Base-by-base conservation (phyloP, 2,113 vertebrate species). In the Seriola dumerili region DNA sequence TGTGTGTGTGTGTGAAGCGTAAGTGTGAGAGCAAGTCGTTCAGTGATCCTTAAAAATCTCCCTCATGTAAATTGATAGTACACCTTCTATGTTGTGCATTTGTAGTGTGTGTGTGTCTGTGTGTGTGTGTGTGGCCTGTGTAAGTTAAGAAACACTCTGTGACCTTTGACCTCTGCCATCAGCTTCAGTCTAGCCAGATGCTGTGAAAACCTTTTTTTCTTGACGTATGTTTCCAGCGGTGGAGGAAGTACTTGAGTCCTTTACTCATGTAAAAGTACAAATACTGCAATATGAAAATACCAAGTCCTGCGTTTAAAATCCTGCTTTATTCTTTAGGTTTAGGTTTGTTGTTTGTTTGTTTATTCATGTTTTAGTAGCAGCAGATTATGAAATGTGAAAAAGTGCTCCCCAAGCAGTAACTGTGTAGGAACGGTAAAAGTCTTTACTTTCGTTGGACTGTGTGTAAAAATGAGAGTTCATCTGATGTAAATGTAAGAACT, bases 41-140 rank as follows among this genome's bases (percentile, higher is more conserved):
- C 86, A 90, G 71, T 86, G 86, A 88, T 86, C 89, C 86, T 78
- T 90, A 79, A 88, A 90, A 88, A 81, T 79, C 83, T 81, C 74
- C 59, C 83, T 86, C 77, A 73, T 89, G 89, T 90, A 90, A 90
- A 90, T 74, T 86, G 89, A 90, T 90, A 90, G 86, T 73, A 16
- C 71, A 74, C 71, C 52, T 76, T 82, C 78, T 70, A 75, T 59
- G 74, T 61, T 4, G 65, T 63, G 48, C 29, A 29, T 42, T 12
- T 73, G 6, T 5, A 7, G 57, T 36, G 72, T 64, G 75, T 21
- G 50, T 76, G 63, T 74, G 71, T 68, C 48, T 68, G 79, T 70
- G 70, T 57, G 63, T 74, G 76, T 75, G 83, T 77, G 84, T 83
- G 85, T 73, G 84, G 74, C 80, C 83, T 64, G 63, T 88, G 89